Base-by-base conservation (phyloP, 1,140 invertebrate genomes). In the Bemisia tabaci region DNA sequence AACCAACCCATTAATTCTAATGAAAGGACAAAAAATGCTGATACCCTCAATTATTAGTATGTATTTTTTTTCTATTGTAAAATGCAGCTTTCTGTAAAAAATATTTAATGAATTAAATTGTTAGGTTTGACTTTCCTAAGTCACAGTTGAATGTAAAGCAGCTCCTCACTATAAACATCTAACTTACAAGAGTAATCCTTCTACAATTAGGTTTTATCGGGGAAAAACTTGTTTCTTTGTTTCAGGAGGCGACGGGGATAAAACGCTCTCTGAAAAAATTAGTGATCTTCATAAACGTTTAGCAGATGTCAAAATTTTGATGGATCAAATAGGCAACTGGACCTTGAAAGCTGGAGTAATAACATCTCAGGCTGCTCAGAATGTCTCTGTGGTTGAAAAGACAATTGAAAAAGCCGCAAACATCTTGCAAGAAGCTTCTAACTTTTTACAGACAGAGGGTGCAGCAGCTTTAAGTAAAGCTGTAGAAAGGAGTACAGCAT, bases 381-480 rank as follows among this genome's bases (percentile, higher is more conserved):
- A 87, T 73, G 84, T 90, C n/a, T 85, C 86, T 0, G 81, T 83
- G 64, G 86, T 89, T 0, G 86, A 93, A 72, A 83, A 84, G 60
- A 86, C 88, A 2, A 75, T 75, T 59, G 73, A 74, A 66, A 60
- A 68, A 59, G 70, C 73, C 1, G 62, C 65, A 22, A 69, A 73
- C 25, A 71, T 71, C 0, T 72, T 75, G 23, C 72, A 90, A 81
- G 82, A 84, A 65, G 87, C 88, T 1, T 76, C 88, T 65, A 83
- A 88, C 68, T 87, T 88, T 70, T 79, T 96, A 23, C 86, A 90
- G 64, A 86, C 84, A 0, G 90, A 95, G 74, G 94, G 92, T 2
- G 80, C 81, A 23, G 81, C 82, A 24, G 92, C 92, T 0, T 77
- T 96, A 59, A 77, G 83, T 1, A 87, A 89, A 71, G 94, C 94